Evolutionary conservation across 37 sponge, comb jelly and placozoan species (phyloP), one percentile per base, ranked within the genome.

Genomic region (Agelas oroides): DNA sequence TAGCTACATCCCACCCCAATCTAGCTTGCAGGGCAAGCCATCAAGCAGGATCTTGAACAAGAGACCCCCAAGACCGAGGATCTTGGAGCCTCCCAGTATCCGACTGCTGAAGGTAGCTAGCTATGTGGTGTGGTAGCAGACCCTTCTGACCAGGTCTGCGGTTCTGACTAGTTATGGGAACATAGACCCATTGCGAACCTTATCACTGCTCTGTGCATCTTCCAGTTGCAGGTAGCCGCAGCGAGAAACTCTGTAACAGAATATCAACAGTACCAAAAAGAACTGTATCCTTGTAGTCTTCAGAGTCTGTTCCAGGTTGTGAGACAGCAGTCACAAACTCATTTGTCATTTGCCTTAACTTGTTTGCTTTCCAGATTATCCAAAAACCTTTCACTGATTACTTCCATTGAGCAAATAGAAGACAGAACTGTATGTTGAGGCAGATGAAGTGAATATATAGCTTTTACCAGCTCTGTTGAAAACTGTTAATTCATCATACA

Each of bases 371-470:
- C 68, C 63, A 83, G 83, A 57, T 65, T 81, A 19, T 31, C 67
- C 1, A 60, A 32, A 15, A 87, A 75, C 66, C 25, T 87, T 24
- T 60, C 64, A 17, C 35, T 89, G 30, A 72, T 89, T 15, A 34
- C 11, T 1, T 28, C 56, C 33, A 89, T 89, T 2, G 53, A 59
- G 36, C 21, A 83, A 5, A 19, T 53, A 12, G 90, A 89, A 70
- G 58, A 60, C 16, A 63, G 27, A 13, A 89, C 71, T 19, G 90
- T 89, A 70, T 73, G 85, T 73, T 21, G n/a, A 40, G 2, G 36
- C 23, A 56, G n/a, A n/a, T n/a, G n/a, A n/a, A n/a, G n/a, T n/a
- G n/a, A n/a, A n/a, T n/a, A n/a, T n/a, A 2, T 30, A 74, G 6
- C 27, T 5, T 70, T 30, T 70, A 30, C 46, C 46, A 2, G 34